Percentiles rank a stretch among this genome's conserved stretches.
Conservation (phyloP, 2,113 vertebrate species). For the Athene cunicularia region DNA sequence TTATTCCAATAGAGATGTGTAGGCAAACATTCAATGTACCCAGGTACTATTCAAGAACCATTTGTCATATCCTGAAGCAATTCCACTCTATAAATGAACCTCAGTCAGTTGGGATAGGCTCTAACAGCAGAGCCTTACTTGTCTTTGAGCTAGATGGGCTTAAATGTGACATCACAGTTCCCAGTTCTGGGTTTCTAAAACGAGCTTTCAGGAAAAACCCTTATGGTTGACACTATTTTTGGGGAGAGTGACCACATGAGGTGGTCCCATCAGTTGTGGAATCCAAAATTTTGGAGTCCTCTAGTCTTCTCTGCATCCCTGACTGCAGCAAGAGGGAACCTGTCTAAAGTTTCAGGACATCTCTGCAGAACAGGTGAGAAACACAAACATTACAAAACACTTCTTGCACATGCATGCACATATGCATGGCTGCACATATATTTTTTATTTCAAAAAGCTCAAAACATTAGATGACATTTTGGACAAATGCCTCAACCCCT, state of each 20-base stretch:
- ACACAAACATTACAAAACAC: not conserved
- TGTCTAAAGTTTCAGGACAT: not conserved
- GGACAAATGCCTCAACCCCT: not conserved
- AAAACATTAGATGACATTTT: not conserved
- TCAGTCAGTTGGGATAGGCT: not conserved
- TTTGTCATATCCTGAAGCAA: not conserved
- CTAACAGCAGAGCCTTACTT: not conserved
- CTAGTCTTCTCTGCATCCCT: not conserved
- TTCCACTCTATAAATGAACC: not conserved
- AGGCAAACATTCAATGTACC: not conserved
- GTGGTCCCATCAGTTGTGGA: not conserved
- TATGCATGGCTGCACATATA: not conserved
- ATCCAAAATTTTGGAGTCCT: not conserved
- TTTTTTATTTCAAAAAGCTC: not conserved
- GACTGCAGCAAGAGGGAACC: not conserved
- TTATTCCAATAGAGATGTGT: not conserved
- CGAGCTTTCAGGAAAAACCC: not conserved
- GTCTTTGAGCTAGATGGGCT: not conserved
- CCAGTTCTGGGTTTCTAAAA: not conserved
- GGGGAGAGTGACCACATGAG: not conserved
- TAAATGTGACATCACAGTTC: not conserved
- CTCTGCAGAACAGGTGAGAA: not conserved
- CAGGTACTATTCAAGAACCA: not conserved
- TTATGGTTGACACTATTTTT: not conserved
- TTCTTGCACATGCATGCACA: not conserved